Percentiles rank a stretch among this genome's conserved stretches.
Conservation (phyloP, 2,888 invertebrate species). For the Drosophila tanythrix region DNA sequence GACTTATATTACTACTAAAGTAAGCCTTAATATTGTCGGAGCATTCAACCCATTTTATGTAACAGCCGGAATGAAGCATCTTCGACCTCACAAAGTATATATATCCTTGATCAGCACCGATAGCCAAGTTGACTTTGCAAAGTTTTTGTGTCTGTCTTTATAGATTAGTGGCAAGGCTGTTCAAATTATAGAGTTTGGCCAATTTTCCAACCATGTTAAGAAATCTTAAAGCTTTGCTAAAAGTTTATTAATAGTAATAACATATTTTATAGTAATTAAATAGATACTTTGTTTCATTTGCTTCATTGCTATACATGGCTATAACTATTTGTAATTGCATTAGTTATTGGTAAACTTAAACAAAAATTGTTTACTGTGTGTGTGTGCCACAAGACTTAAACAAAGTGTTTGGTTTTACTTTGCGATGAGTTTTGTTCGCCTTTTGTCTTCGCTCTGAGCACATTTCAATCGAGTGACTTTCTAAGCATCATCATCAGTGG, state of each 20-base stretch:
- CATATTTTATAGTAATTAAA: background rate
- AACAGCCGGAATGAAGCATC: no score
- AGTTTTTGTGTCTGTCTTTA: no score
- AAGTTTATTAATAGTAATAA: background rate
- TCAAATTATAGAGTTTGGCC: background rate
- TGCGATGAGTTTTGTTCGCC: background rate
- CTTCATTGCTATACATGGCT: background rate
- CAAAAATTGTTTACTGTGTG: slow-evolving; percentile 1
- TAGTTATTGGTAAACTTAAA: background rate
- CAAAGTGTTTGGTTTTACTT: slow-evolving; percentile 56
- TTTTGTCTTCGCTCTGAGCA: slow-evolving; percentile 5
- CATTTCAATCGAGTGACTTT: slow-evolving; percentile 67
- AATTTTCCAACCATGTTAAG: background rate
- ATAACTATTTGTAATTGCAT: background rate
- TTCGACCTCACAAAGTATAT: background rate
- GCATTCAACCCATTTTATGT: no score
- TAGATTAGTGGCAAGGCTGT: background rate
- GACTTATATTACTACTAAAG: background rate
- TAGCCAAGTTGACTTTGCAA: background rate
- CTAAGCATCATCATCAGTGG: slow-evolving; percentile 38
- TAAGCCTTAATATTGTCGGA: no score
- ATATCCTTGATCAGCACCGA: background rate
- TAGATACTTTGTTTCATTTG: no score
- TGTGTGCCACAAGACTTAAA: slow-evolving; percentile 26
- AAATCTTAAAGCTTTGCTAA: background rate